Evolutionary conservation across 2,888 invertebrate genomes (phyloP).

Genomic region (Augochlorella aurata): DNA sequence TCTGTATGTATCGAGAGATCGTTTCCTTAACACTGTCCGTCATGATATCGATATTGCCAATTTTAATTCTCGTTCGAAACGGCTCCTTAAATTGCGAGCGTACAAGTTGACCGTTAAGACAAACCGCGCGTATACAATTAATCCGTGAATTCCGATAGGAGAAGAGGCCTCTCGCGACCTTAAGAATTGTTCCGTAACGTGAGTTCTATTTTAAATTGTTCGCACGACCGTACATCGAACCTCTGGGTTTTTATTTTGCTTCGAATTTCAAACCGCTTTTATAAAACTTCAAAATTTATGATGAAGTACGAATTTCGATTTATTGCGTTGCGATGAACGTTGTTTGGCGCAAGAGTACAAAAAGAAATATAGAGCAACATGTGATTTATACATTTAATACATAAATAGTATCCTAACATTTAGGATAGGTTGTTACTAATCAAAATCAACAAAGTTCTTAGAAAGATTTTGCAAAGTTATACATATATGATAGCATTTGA

Average conservation of each 20-base stretch:
- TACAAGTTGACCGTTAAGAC: not conserved
- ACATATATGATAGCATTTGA: slow-evolving; percentile 73
- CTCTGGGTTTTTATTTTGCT: slow-evolving; percentile 20
- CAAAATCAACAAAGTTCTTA: slow-evolving; percentile 54
- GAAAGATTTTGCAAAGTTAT: slow-evolving; percentile 62
- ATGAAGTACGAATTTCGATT: slow-evolving; percentile 16
- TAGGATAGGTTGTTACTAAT: slow-evolving; percentile 50
- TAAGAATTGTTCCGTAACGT: not conserved
- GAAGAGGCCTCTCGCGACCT: not conserved
- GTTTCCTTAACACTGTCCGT: slow-evolving; percentile 26
- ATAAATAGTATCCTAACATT: slow-evolving; percentile 32
- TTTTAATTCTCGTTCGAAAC: slow-evolving; percentile 34
- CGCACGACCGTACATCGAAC: not conserved
- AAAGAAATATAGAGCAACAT: slow-evolving; percentile 17
- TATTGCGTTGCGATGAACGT: slow-evolving; percentile 7
- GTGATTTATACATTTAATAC: slow-evolving; percentile 25
- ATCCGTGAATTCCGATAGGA: not conserved
- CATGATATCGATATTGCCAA: slow-evolving; percentile 50
- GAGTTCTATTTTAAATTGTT: not conserved
- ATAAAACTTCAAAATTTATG: slow-evolving; percentile 1
- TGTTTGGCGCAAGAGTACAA: slow-evolving; percentile 14
- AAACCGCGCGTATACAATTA: not conserved
- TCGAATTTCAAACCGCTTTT: not conserved
- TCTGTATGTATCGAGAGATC: slow-evolving; percentile 58
- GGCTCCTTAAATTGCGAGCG: slow-evolving; percentile 9